These are phyloP conservation scores for Odontamblyopus lacepedii DNA, from an alignment of 2,797 vertebrate species.

Conservation along the genomic window DNA sequence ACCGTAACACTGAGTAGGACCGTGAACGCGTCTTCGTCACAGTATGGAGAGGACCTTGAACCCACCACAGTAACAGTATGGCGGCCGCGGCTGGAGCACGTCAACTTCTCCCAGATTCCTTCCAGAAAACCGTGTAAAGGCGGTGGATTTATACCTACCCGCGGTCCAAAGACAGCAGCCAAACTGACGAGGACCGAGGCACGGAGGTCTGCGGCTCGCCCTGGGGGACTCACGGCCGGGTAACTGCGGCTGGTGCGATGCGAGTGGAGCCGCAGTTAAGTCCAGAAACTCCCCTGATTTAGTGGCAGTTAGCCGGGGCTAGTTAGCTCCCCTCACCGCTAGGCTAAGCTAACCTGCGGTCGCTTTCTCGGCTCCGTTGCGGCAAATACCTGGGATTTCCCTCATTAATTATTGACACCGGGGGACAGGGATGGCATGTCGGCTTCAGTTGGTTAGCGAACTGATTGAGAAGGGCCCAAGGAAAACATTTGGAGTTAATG, in stretches of 20 bases:
- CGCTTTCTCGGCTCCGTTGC: constrained; percentile 25
- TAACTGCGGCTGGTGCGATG: constrained; percentile 52
- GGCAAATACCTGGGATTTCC: constrained; percentile 16
- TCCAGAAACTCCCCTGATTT: constrained; percentile 69
- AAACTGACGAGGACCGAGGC: constrained; percentile 32
- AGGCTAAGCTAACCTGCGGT: constrained; percentile 44
- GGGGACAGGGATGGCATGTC: constrained; percentile 54
- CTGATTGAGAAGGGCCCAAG: constrained; percentile 43
- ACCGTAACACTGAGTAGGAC: constrained; percentile 59
- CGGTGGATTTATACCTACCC: constrained; percentile 31
- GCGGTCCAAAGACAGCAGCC: constrained; percentile 2
- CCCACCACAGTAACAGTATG: constrained; percentile 75
- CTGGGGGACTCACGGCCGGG: constrained; percentile 24
- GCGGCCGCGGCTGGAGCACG: constrained; percentile 73
- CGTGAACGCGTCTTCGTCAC: constrained; percentile 64
- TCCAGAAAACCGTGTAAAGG: constrained; percentile 56
- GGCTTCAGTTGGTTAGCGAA: constrained; percentile 47
- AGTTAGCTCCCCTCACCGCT: constrained; percentile 44
- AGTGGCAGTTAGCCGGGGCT: constrained; percentile 74
- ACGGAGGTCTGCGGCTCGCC: constrained; percentile 13
- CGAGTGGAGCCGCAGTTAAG: constrained; percentile 55
- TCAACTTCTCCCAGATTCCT: constrained; percentile 73
- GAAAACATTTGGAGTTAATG: constrained; percentile 41
- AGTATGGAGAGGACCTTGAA: constrained; percentile 72
- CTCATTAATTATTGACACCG: constrained; percentile 17